Conservation (phyloP, 2,113 vertebrate species). For the Menura novaehollandiae region DNA sequence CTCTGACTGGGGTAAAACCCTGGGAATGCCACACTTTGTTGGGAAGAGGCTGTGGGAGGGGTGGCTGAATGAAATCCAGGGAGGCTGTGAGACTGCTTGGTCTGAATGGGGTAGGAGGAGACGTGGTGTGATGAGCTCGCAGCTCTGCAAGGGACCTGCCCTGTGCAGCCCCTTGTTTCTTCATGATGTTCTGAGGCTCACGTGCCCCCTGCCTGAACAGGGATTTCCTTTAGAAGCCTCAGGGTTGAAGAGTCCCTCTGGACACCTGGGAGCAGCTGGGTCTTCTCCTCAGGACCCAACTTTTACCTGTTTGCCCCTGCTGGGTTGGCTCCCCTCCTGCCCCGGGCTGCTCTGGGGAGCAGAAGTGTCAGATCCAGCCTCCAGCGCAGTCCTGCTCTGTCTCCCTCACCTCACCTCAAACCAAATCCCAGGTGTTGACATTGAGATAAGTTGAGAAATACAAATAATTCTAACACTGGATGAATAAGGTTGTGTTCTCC, state of each 20-base stretch:
- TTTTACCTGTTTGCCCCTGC: not conserved
- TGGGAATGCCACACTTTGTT: not conserved
- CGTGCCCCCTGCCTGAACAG: not conserved
- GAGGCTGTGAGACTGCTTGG: not conserved
- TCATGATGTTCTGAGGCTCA: accelerated
- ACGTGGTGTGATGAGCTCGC: accelerated
- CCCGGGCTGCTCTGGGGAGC: not conserved
- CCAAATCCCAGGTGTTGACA: conserved; percentile 10
- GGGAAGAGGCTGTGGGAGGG: not conserved
- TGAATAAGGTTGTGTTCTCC: conserved; percentile 50
- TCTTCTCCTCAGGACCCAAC: not conserved
- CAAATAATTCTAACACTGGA: conserved; percentile 8
- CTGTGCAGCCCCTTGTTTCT: accelerated
- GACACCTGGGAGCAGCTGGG: not conserved
- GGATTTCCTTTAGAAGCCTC: not conserved
- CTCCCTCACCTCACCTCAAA: not conserved
- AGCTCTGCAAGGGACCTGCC: not conserved
- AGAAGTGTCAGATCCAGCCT: not conserved
- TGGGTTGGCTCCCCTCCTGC: not conserved
- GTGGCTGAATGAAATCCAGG: not conserved
- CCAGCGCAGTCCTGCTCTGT: not conserved
- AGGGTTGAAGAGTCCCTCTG: not conserved
- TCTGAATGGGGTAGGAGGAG: not conserved
- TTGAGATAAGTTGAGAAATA: conserved; percentile 36
- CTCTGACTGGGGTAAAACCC: not conserved